Conservation (phyloP, 1,140 invertebrate genomes). For the Metaphire vulgaris region DNA sequence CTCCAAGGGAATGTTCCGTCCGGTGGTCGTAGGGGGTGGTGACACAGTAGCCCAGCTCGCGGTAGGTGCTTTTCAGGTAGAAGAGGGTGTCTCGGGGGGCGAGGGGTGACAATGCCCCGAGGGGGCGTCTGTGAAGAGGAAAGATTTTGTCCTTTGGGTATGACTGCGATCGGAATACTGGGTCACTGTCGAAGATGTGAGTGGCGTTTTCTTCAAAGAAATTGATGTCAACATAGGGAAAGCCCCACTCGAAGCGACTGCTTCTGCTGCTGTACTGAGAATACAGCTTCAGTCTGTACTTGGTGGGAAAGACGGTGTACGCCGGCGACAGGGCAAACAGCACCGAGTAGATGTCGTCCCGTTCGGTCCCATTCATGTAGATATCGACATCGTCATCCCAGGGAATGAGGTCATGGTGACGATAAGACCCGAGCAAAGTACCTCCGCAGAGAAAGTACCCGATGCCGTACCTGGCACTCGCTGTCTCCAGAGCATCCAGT, state of each 20-base stretch:
- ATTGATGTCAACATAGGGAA: constrained; percentile 19
- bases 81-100: background rate
- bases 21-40: background rate
- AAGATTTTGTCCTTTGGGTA: background rate
- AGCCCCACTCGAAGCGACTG: background rate
- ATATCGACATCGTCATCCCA: constrained; percentile 38
- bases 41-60: background rate
- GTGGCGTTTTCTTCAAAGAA: constrained; percentile 19
- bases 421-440: constrained; percentile 33
- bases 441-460: constrained; percentile 21
- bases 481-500: background rate
- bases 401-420: constrained; percentile 36
- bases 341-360: background rate
- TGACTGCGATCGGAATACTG: background rate
- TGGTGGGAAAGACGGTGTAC: background rate
- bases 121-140: background rate
- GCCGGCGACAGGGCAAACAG: background rate
- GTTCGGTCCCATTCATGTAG: constrained; percentile 22
- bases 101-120: background rate
- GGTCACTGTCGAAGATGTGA: background rate
- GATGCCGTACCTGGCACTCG: background rate
- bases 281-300: background rate
- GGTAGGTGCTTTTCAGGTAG: background rate
- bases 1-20: background rate
- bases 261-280: background rate